phyloP scores from a whole-genome alignment of 2,888 invertebrate genomes.

The Lottia scabra region DNA sequence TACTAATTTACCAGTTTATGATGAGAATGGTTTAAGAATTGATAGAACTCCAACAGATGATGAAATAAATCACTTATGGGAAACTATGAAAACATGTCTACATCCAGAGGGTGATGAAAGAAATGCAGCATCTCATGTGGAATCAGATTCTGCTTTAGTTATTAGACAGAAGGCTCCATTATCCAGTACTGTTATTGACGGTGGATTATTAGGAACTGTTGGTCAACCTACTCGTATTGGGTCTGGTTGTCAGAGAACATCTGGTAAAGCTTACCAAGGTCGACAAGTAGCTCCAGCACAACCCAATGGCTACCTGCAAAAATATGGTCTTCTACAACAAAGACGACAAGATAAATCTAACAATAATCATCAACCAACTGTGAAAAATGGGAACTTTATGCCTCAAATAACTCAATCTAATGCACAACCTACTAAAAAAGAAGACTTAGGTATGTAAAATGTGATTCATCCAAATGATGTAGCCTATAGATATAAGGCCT shows the following conservation, averaged over 20 bases:
- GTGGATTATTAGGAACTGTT: constrained; percentile 43
- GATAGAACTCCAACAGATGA: constrained; percentile 68
- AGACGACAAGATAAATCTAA: constrained; percentile 31
- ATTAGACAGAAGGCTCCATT: constrained; percentile 46
- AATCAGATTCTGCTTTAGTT: constrained; percentile 9
- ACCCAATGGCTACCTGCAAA: constrained; percentile 36
- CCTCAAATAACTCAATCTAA: neutral
- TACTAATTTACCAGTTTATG: constrained; percentile 41
- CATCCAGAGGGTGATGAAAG: constrained; percentile 26
- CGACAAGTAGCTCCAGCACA: neutral
- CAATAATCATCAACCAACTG: neutral
- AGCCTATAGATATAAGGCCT: too few relatives aligned
- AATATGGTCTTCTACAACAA: constrained; percentile 49
- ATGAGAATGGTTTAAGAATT: constrained; percentile 57
- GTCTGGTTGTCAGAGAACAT: constrained; percentile 17
- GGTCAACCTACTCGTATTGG: constrained; percentile 15
- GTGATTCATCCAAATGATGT: too few relatives aligned
- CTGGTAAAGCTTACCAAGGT: constrained; percentile 8
- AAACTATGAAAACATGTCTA: constrained; percentile 64
- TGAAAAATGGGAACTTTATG: neutral
- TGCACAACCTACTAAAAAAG: neutral
- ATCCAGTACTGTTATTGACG: constrained; percentile 60
- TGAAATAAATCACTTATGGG: constrained; percentile 67
- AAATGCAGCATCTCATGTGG: constrained; percentile 14
- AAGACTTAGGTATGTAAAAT: neutral